Evolutionary conservation across 92 coral and sea anemone species (phyloP), one percentile per base, ranked within the genome.

Genomic region (Galaxea fascicularis): DNA sequence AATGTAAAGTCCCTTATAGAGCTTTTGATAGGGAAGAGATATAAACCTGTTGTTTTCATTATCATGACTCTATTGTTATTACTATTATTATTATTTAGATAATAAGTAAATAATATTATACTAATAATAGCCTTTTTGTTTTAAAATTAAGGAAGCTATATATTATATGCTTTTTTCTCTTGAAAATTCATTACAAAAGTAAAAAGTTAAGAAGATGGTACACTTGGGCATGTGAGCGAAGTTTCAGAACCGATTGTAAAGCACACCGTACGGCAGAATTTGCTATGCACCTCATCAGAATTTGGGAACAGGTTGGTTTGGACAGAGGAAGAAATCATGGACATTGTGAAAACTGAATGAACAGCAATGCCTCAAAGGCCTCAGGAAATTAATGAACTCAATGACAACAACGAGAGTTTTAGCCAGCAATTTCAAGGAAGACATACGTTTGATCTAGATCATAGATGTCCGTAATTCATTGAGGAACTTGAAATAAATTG

Each of bases 191-290:
- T n/a, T n/a, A n/a, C n/a, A n/a, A n/a, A n/a, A n/a, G n/a, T n/a
- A n/a, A 90, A 79, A 91, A 93, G 13, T 97, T 97, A 0, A 91
- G 86, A 60, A 84, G 59, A 67, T 95, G 98, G 39, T 29, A 30
- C 39, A 4, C 14, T 5, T n/a, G n/a, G n/a, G n/a, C n/a, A n/a
- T 95, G 98, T 54, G 21, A 82, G 62, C 65, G 76, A 46, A 91
- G 95, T 31, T 95, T 89, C 67, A 95, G 73, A 85, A 82, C 73
- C 6, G 77, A 71, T 44, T 86, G 52, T 77, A 92, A 94, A 63
- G 14, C 56, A 15, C 98, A 94, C 46, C 70, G n/a, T n/a, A n/a
- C n/a, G n/a, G 22, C 0, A 51, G 82, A 41, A 64, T 9, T 8
- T 91, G 98, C 58, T 39, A 18, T 63, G 25, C n/a, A n/a, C n/a